These are phyloP conservation scores for Drosophila tani DNA, from an alignment of 1,140 invertebrate genomes.

Conservation along the genomic window DNA sequence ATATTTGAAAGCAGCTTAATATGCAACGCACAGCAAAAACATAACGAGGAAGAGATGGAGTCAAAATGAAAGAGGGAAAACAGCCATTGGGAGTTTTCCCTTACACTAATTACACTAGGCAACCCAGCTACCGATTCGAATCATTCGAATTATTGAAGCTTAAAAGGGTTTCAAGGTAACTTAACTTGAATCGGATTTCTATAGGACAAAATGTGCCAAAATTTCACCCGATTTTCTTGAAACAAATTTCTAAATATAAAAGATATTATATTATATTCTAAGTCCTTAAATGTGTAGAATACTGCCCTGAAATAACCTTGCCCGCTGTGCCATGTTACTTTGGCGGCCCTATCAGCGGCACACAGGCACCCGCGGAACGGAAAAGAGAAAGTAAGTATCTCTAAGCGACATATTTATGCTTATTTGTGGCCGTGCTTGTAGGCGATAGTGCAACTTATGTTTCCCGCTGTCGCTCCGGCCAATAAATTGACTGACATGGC, in stretches of 20 bases:
- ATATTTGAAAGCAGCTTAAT: constrained; percentile 83
- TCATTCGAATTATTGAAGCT: neutral
- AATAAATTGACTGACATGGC: constrained; percentile 72
- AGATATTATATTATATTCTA: too few species aligned
- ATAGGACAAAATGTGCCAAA: neutral
- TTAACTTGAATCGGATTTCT: neutral
- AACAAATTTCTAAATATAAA: neutral
- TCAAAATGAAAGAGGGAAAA: neutral
- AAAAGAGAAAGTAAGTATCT: constrained; percentile 11
- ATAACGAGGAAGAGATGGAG: constrained; percentile 27
- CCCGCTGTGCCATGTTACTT: constrained; percentile 15
- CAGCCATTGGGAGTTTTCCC: neutral
- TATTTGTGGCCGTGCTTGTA: constrained; percentile 65
- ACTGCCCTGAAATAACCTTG: constrained; percentile 5
- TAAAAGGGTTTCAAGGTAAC: neutral
- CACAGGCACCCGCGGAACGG: constrained; percentile 8
- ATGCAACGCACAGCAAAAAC: constrained; percentile 65
- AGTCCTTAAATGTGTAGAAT: neutral
- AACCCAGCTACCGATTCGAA: neutral
- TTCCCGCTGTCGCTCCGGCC: constrained; percentile 61
- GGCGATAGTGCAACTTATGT: constrained; percentile 80
- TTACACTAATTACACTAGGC: constrained; percentile 4
- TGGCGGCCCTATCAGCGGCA: constrained; percentile 23
- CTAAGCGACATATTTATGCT: constrained; percentile 67
- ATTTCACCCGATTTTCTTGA: neutral